These are phyloP conservation scores for Barbus barbus DNA, from an alignment of 2,113 vertebrate species.

Conservation along the genomic window DNA sequence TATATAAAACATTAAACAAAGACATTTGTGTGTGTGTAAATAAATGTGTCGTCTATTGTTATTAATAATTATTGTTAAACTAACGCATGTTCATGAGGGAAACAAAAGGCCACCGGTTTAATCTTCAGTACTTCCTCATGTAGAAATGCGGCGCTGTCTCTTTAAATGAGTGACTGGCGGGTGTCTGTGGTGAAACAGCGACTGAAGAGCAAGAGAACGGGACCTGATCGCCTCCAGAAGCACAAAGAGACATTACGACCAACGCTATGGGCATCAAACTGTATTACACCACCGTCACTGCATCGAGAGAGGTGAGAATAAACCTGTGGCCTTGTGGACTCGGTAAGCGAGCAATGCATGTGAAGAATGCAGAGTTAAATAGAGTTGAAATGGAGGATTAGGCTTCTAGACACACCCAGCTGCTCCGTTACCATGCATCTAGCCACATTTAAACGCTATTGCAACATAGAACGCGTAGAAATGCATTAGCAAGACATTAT, in stretches of 20 bases:
- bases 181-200: background rate
- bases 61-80: too few species aligned
- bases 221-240: background rate
- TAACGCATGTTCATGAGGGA: background rate
- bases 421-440: background rate
- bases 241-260: constrained; percentile 54
- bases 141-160: constrained; percentile 43
- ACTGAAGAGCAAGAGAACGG: constrained; percentile 38
- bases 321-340: too few species aligned
- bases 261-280: constrained; percentile 85
- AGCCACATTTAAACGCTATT: background rate
- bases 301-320: constrained; percentile 88
- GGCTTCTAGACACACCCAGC: constrained; percentile 70
- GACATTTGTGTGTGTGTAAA: too few species aligned
- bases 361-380: background rate
- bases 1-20: too few species aligned
- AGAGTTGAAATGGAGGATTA: constrained; percentile 19
- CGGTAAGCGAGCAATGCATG: too few species aligned
- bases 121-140: background rate
- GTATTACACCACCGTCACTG: constrained; percentile 93
- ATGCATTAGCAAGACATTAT: background rate
- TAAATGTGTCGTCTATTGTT: too few species aligned
- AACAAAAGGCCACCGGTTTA: background rate
- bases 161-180: constrained; percentile 57
- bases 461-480: background rate